These are phyloP conservation scores for Pterocles burchelli DNA, from an alignment of 2,113 vertebrate genomes.

Conservation along the genomic window DNA sequence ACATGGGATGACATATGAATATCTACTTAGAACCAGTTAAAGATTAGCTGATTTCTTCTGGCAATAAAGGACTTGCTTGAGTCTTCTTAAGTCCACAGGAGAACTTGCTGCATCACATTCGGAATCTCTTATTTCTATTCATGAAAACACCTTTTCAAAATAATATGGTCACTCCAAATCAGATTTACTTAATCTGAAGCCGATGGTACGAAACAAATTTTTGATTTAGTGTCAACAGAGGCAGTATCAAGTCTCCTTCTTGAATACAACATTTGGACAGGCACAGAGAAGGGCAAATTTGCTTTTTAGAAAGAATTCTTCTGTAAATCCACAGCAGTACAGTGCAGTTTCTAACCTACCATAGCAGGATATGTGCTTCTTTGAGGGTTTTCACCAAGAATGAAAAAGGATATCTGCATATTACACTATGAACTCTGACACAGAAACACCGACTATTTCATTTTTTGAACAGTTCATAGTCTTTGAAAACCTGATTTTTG, in stretches of 20 bases:
- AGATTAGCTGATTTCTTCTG: neutral
- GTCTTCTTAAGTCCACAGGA: neutral
- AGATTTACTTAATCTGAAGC: neutral
- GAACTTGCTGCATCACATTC: neutral
- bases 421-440: neutral
- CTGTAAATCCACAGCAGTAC: neutral
- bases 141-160: neutral
- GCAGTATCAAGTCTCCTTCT: neutral
- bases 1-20: rapidly evolving
- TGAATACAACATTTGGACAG: neutral
- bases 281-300: neutral
- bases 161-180: neutral
- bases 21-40: neutral
- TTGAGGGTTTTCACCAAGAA: neutral
- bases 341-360: neutral
- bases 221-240: neutral
- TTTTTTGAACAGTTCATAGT: neutral
- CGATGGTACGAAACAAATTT: neutral
- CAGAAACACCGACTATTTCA: neutral
- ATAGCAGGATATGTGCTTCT: neutral
- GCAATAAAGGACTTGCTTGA: neutral
- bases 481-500: neutral
- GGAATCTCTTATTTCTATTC: neutral
- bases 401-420: neutral
- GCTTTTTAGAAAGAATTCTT: neutral